Percentiles rank a stretch among this genome's conserved stretches.
Conservation (phyloP, 2,888 invertebrate genomes). For the Drosophila setosimentum region DNA sequence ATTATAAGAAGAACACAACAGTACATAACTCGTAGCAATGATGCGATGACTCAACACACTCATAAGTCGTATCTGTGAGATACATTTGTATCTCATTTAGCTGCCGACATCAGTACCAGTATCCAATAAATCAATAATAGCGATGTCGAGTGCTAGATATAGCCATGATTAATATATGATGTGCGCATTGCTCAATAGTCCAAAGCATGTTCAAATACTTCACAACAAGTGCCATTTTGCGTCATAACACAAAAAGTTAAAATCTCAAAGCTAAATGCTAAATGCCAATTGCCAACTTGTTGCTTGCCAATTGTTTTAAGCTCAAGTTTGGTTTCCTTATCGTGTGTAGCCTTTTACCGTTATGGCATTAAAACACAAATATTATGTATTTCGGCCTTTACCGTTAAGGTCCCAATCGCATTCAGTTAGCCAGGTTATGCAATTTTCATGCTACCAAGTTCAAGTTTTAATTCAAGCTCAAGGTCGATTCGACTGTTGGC, state of each 20-base stretch:
- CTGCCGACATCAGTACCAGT: constrained; percentile 48
- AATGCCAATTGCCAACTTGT: constrained; percentile 43
- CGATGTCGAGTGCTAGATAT: constrained; percentile 39
- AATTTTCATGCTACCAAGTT: constrained; percentile 61
- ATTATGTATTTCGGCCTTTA: constrained; percentile 15
- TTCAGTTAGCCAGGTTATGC: constrained; percentile 49
- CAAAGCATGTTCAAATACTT: constrained; percentile 51
- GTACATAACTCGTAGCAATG: constrained; percentile 15
- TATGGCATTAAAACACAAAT: constrained; percentile 11
- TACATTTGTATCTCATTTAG: constrained; percentile 60
- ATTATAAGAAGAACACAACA: constrained; percentile 52
- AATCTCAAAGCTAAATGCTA: constrained; percentile 26
- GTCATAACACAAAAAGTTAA: constrained; percentile 60
- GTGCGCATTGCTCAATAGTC: constrained; percentile 24
- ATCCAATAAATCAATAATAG: constrained; percentile 67
- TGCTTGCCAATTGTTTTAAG: constrained; percentile 37
- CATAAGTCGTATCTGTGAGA: constrained; percentile 35
- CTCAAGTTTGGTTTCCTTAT: constrained; percentile 31
- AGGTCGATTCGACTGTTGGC: constrained; percentile 59
- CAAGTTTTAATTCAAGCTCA: constrained; percentile 76
- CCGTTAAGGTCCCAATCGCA: constrained; percentile 32
- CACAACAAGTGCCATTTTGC: constrained; percentile 73
- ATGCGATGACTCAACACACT: constrained; percentile 68
- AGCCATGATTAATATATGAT: constrained; percentile 54
- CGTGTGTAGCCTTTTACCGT: constrained; percentile 40